Percentiles rank a stretch among this genome's conserved stretches.
Evolutionary conservation across 2,113 vertebrate genomes (phyloP).

Genomic region (Polypterus bichir): DNA sequence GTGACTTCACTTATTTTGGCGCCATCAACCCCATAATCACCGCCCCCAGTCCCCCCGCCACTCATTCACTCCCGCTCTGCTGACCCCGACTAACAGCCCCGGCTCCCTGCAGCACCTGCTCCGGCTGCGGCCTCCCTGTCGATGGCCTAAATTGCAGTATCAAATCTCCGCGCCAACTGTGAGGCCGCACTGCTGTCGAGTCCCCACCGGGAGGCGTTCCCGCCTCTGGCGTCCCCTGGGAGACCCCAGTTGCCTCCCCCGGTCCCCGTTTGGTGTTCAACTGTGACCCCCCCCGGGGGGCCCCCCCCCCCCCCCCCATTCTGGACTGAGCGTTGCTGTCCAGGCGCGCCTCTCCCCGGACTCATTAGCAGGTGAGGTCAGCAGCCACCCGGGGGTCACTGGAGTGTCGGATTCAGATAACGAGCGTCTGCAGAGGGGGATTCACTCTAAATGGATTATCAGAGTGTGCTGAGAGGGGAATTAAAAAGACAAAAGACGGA

Average conservation of each 20-base stretch:
- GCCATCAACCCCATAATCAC: too few species aligned
- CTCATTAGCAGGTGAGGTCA: slow-evolving; percentile 39
- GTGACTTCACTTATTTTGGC: too few species aligned
- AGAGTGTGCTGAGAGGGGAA: neutral
- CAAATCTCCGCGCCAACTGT: slow-evolving; percentile 36
- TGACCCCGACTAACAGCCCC: slow-evolving; percentile 22
- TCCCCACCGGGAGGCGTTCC: slow-evolving; percentile 23
- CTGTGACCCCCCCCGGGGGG: slow-evolving; percentile 21
- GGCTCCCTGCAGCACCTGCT: slow-evolving; percentile 43
- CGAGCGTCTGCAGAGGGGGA: slow-evolving; percentile 20
- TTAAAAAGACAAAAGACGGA: too few species aligned
- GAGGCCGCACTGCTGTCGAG: slow-evolving; percentile 23
- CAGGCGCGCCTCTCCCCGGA: slow-evolving; percentile 14
- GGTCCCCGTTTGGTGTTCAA: slow-evolving; percentile 27
- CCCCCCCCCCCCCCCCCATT: too few species aligned
- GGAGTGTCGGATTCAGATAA: slow-evolving; percentile 41
- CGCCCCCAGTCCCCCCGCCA: neutral
- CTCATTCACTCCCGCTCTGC: slow-evolving; percentile 20
- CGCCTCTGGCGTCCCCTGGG: slow-evolving; percentile 19
- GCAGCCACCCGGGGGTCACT: slow-evolving; percentile 25
- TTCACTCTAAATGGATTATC: slow-evolving; percentile 25
- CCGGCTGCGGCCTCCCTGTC: slow-evolving; percentile 36
- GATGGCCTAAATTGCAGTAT: slow-evolving; percentile 38
- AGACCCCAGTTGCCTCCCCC: slow-evolving; percentile 8
- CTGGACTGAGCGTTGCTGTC: slow-evolving; percentile 1